Conservation (phyloP, 2,797 vertebrate species). For the Arrhamphus sclerolepis region DNA sequence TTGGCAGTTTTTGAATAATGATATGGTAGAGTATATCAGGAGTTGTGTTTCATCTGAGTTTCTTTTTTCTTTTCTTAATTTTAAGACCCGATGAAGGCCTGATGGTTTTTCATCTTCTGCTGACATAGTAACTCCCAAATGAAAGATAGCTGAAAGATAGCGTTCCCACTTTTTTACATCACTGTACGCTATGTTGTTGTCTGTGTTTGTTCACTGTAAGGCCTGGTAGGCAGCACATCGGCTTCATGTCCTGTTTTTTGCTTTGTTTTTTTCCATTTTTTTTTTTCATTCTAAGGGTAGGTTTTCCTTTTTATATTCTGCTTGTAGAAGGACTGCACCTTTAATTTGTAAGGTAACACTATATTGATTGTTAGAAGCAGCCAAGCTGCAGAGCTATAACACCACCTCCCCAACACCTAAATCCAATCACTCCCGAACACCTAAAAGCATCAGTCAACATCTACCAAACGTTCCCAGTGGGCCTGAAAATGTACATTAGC, state of each 20-base stretch:
- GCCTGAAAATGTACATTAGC: constrained; percentile 39
- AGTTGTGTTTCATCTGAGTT: no score
- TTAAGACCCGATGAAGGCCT: no score
- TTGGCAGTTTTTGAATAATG: no score
- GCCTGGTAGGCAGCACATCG: not conserved
- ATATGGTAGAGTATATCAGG: no score
- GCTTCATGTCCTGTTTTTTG: not conserved
- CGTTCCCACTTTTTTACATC: no score
- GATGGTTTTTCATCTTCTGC: no score
- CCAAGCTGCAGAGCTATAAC: constrained; percentile 8
- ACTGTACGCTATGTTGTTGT: no score
- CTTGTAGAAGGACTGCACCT: constrained; percentile 21
- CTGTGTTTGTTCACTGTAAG: no score
- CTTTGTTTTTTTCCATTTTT: no score
- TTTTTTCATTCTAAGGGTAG: not conserved
- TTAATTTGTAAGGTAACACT: constrained; percentile 20
- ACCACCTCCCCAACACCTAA: constrained; percentile 10
- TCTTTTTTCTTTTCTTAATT: no score
- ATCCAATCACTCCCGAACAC: constrained; percentile 31
- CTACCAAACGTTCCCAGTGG: constrained; percentile 50
- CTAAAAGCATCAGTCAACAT: constrained; percentile 38
- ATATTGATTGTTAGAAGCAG: constrained; percentile 30
- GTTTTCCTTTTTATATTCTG: not conserved
- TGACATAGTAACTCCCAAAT: no score
- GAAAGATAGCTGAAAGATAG: no score